Conservation (phyloP, 2,888 invertebrate genomes). For the Netelia melanura region DNA sequence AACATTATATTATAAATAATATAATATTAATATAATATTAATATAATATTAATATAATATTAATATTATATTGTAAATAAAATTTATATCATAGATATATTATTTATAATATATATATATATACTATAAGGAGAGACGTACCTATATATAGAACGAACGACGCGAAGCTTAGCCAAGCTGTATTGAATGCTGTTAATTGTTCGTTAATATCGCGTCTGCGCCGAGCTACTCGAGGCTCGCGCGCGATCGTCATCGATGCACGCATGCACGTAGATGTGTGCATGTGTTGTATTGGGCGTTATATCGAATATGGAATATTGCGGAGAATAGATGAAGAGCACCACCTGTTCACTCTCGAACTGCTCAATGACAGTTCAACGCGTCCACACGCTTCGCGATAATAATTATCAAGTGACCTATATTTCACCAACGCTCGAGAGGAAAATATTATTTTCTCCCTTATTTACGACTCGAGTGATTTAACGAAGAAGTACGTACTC, state of each 20-base stretch:
- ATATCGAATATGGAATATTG: constrained; percentile 16
- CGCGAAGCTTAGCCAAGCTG: constrained; percentile 16
- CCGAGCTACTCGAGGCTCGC: background rate
- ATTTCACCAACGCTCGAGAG: background rate
- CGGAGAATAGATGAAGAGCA: constrained; percentile 41
- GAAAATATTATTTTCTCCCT: background rate
- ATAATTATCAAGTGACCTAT: constrained; percentile 39
- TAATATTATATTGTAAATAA: no score
- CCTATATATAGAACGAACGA: constrained; percentile 9
- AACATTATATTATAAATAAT: no score
- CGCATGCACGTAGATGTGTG: background rate
- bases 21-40: no score
- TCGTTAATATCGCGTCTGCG: constrained; percentile 66
- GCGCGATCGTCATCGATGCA: constrained; percentile 24
- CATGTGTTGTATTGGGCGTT: constrained; percentile 11
- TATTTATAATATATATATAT: no score
- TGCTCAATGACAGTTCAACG: constrained; percentile 47
- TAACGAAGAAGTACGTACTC: background rate
- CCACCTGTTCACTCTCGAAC: constrained; percentile 60
- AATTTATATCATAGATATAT: no score
- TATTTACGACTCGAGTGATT: background rate
- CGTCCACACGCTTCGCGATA: constrained; percentile 19
- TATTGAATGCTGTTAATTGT: constrained; percentile 70
- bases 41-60: no score
- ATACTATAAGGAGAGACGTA: no score